Percentiles rank a stretch among this genome's conserved stretches.
Evolutionary conservation across 2,888 invertebrate species (phyloP).

Genomic region (Agrochola macilenta): DNA sequence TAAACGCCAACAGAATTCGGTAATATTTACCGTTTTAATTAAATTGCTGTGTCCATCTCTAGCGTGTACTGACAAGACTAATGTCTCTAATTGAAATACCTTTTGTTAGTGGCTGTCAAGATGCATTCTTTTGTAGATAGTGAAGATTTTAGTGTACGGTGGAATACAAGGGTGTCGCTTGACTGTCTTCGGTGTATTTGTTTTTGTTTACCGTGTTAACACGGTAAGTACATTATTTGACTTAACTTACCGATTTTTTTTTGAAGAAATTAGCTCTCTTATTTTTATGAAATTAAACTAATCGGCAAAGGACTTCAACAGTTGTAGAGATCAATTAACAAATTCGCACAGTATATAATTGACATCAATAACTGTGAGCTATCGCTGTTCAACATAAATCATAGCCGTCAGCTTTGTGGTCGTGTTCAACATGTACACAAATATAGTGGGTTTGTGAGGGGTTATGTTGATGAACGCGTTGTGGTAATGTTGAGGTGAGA

Average conservation of each 20-base stretch:
- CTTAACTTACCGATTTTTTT: too few relatives aligned
- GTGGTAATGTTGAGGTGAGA: constrained; percentile 5
- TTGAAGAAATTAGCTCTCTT: too few relatives aligned
- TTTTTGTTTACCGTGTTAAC: too few relatives aligned
- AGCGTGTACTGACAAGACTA: constrained; percentile 68
- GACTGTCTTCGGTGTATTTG: background rate
- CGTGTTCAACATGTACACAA: constrained; percentile 53
- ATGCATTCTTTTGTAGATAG: constrained; percentile 48
- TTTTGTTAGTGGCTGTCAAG: constrained; percentile 54
- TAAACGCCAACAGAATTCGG: constrained; percentile 16
- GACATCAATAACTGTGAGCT: constrained; percentile 48
- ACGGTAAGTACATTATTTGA: too few relatives aligned
- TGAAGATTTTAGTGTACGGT: constrained; percentile 31
- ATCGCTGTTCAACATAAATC: constrained; percentile 61
- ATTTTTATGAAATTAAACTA: background rate
- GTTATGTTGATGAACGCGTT: constrained; percentile 40
- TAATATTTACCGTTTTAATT: constrained; percentile 72
- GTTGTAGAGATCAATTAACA: constrained; percentile 2
- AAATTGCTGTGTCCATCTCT: constrained; percentile 71
- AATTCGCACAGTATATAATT: constrained; percentile 43
- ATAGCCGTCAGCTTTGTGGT: constrained; percentile 59
- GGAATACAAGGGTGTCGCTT: constrained; percentile 27
- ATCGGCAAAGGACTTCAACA: background rate
- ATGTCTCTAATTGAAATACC: constrained; percentile 84
- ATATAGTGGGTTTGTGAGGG: constrained; percentile 40